Evolutionary conservation across 2,113 vertebrate species (phyloP).

Genomic region (Arenaria interpres): DNA sequence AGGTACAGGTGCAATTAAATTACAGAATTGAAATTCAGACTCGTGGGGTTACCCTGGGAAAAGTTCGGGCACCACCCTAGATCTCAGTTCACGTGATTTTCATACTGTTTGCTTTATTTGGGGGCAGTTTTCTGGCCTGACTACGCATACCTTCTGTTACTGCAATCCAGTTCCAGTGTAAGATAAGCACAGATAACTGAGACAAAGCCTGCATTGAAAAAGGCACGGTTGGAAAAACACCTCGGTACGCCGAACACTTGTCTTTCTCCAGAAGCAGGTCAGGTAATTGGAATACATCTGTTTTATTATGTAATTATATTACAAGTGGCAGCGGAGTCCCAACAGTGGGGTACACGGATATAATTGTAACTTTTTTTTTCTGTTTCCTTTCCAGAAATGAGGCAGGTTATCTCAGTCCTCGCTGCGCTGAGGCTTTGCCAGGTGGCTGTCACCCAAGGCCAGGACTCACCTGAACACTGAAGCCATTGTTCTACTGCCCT

Average conservation of each 20-base stretch:
- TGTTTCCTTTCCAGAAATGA: not conserved
- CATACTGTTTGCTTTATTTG: not conserved
- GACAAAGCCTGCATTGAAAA: not conserved
- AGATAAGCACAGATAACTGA: not conserved
- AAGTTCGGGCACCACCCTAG: not conserved
- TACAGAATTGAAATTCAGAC: not conserved
- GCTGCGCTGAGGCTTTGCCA: not conserved
- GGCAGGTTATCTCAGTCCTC: not conserved
- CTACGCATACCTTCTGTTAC: not conserved
- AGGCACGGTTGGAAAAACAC: not conserved
- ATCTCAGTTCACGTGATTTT: not conserved
- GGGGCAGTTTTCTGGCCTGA: not conserved
- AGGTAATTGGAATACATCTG: not conserved
- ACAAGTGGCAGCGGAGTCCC: not conserved
- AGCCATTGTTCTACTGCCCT: not conserved
- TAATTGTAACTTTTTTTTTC: not conserved
- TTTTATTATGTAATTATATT: not conserved
- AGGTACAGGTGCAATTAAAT: not conserved
- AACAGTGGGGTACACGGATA: rapidly evolving
- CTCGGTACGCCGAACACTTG: not conserved
- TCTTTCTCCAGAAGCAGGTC: not conserved
- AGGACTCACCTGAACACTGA: not conserved
- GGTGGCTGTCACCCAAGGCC: not conserved
- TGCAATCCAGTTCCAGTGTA: not conserved
- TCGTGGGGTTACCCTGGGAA: not conserved